These are phyloP conservation scores for Oegoconia quadripuncta DNA, from an alignment of 2,888 invertebrate species.

Conservation along the genomic window DNA sequence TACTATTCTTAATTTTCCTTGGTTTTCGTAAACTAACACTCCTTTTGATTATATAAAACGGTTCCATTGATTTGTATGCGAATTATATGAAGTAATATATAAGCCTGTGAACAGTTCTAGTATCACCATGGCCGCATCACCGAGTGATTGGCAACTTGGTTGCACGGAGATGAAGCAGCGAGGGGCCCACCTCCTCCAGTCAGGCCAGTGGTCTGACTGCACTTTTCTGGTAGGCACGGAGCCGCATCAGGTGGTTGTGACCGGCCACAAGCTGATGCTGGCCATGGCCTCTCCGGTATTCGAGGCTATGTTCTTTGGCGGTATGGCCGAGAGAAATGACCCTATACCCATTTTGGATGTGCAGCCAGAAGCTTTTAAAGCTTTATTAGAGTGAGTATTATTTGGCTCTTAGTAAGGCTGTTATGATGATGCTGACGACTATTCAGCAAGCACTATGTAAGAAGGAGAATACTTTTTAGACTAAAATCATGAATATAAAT, in stretches of 20 bases:
- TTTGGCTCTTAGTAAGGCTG: too few species aligned
- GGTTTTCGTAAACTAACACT: too few species aligned
- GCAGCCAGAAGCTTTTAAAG: slow-evolving; percentile 91
- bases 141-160: slow-evolving; percentile 88
- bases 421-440: background rate
- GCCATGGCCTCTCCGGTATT: slow-evolving; percentile 94
- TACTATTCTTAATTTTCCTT: too few species aligned
- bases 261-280: slow-evolving; percentile 88
- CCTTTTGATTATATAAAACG: too few species aligned
- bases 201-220: slow-evolving; percentile 91
- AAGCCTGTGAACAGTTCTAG: background rate
- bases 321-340: slow-evolving; percentile 87
- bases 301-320: slow-evolving; percentile 93
- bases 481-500: too few species aligned
- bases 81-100: too few species aligned
- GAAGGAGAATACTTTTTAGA: too few species aligned
- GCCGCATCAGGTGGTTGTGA: slow-evolving; percentile 85
- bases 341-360: slow-evolving; percentile 91
- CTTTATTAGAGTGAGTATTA: slow-evolving; percentile 85
- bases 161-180: slow-evolving; percentile 85
- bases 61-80: too few species aligned
- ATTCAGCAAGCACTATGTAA: too few species aligned
- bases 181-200: slow-evolving; percentile 86
- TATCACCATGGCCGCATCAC: slow-evolving; percentile 67
- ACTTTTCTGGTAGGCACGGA: slow-evolving; percentile 89